A percentile compares a stretch with the other conserved stretches of the same genome.
Evolutionary conservation across 2,888 invertebrate genomes (phyloP).

Genomic region (Octodonta nipae): DNA sequence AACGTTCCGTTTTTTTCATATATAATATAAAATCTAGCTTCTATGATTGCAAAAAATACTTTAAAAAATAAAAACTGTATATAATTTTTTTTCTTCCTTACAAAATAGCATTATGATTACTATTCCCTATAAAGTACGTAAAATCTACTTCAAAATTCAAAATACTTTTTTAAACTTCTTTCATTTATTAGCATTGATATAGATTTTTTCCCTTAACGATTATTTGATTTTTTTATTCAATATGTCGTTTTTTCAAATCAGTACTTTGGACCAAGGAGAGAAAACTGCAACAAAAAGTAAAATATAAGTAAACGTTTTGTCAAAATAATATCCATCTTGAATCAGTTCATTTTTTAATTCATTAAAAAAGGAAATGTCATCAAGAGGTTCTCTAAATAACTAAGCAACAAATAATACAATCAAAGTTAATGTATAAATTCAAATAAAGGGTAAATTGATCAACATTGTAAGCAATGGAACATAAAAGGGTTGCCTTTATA

Average conservation of each 20-base stretch:
- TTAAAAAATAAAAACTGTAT: slow-evolving; percentile 24
- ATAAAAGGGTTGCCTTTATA: too few species aligned
- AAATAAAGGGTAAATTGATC: too few species aligned
- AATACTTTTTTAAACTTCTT: too few species aligned
- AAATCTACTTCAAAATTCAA: slow-evolving; percentile 1
- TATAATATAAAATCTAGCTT: slow-evolving; percentile 20
- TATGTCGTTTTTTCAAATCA: slow-evolving; percentile 11
- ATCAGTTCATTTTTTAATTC: slow-evolving; percentile 8
- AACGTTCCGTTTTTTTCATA: too few species aligned
- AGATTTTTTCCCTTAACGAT: slow-evolving; percentile 6
- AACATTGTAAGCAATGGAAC: too few species aligned
- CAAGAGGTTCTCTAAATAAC: slow-evolving; percentile 5
- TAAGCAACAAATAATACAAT: background rate
- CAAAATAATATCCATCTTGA: slow-evolving; percentile 5
- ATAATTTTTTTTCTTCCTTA: slow-evolving; percentile 14
- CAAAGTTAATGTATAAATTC: background rate
- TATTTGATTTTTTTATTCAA: slow-evolving; percentile 12
- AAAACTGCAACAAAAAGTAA: slow-evolving; percentile 11
- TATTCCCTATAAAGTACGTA: slow-evolving; percentile 5
- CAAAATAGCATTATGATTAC: slow-evolving; percentile 17
- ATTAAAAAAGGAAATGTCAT: slow-evolving; percentile 6
- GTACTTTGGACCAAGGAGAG: slow-evolving; percentile 13
- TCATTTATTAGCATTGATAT: background rate
- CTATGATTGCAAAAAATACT: slow-evolving; percentile 24
- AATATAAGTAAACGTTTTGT: background rate